Conservation (phyloP, 2,888 invertebrate species). For the Clitarchus hookeri region DNA sequence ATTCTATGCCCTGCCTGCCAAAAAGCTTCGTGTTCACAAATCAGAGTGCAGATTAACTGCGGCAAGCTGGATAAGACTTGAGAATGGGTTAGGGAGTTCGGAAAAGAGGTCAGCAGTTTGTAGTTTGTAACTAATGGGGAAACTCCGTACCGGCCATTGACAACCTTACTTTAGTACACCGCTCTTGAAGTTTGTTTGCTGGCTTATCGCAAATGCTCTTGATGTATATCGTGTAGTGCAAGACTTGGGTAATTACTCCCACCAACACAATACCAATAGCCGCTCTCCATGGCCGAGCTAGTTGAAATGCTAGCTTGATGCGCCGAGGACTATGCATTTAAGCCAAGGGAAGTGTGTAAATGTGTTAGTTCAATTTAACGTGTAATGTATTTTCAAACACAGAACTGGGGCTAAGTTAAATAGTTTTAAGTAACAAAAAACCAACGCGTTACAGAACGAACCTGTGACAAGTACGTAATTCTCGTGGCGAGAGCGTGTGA, state of each 20-base stretch:
- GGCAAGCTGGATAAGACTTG: background rate
- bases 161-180: background rate
- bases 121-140: background rate
- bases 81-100: background rate
- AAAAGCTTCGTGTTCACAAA: background rate
- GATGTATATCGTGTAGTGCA: background rate
- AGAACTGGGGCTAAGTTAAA: too few species aligned
- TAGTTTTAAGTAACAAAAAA: too few species aligned
- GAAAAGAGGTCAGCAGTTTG: background rate
- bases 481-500: too few species aligned
- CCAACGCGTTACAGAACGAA: too few species aligned
- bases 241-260: background rate
- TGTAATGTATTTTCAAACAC: too few species aligned
- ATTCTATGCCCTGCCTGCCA: background rate
- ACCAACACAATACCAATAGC: background rate
- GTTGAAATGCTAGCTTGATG: too few species aligned
- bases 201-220: background rate
- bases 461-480: too few species aligned
- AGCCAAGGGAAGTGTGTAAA: too few species aligned
- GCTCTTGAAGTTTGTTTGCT: background rate
- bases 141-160: slow-evolving; percentile 1
- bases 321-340: too few species aligned
- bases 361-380: too few species aligned
- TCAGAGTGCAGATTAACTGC: background rate
- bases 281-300: background rate